Evolutionary conservation across 2,797 vertebrate species (phyloP).

Genomic region (Champsocephalus esox): DNA sequence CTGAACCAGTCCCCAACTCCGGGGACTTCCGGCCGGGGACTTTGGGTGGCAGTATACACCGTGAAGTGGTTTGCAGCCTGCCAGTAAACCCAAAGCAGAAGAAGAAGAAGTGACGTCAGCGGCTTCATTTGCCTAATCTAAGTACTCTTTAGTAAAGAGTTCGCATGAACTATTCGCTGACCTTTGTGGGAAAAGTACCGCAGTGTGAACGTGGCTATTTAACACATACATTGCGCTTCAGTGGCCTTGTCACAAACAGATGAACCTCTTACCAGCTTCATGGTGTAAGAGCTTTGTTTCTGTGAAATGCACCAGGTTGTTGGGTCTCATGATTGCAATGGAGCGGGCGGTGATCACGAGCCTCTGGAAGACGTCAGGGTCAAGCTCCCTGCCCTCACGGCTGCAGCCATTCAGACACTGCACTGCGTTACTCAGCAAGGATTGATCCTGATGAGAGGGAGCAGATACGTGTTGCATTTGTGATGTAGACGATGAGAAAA

Average conservation of each 20-base stretch:
- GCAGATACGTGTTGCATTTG: not conserved
- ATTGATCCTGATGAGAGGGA: constrained; percentile 90
- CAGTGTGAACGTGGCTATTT: not conserved
- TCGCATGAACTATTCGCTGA: too few species aligned
- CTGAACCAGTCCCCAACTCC: too few species aligned
- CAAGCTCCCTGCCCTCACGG: constrained; percentile 93
- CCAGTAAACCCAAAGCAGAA: too few species aligned
- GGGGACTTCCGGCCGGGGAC: too few species aligned
- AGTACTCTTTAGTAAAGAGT: too few species aligned
- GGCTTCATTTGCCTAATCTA: too few species aligned
- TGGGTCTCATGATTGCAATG: constrained; percentile 98
- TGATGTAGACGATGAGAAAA: not conserved
- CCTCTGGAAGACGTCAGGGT: constrained; percentile 98
- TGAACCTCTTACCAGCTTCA: constrained; percentile 87
- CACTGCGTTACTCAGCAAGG: constrained; percentile 95
- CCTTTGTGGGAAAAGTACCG: too few species aligned
- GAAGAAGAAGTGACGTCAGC: too few species aligned
- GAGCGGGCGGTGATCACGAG: constrained; percentile 97
- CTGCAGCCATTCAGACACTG: constrained; percentile 93
- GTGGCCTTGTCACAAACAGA: not conserved
- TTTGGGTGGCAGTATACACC: too few species aligned
- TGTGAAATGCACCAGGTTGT: constrained; percentile 97
- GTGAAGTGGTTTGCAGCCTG: too few species aligned
- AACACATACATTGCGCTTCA: not conserved
- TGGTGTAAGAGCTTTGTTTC: constrained; percentile 89